Evolutionary conservation across 2,113 vertebrate species (phyloP).

Genomic region (cattle (Bos taurus)): DNA sequence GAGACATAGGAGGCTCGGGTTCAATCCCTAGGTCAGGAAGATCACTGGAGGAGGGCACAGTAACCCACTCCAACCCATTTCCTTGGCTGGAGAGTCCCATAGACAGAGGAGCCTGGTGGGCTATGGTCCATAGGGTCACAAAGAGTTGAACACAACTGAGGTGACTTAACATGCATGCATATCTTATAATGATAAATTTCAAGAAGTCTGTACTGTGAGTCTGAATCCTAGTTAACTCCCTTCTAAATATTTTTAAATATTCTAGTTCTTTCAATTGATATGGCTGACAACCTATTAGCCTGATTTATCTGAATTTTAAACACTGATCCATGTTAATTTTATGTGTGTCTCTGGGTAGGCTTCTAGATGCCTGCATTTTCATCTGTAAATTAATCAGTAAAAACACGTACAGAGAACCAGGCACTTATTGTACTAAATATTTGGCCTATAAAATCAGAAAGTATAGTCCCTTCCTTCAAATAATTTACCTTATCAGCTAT

Average conservation of each 20-base stretch:
- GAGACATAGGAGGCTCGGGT: not conserved
- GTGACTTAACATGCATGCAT: not conserved
- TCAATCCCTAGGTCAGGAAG: not conserved
- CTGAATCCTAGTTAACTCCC: not conserved
- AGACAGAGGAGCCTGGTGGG: not conserved
- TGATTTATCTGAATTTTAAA: conserved; percentile 28
- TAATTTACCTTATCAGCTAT: not conserved
- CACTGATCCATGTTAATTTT: not conserved
- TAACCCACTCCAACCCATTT: not conserved
- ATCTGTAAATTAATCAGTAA: not conserved
- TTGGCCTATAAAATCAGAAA: not conserved
- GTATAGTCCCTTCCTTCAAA: not conserved
- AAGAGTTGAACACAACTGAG: not conserved
- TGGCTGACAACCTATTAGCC: not conserved
- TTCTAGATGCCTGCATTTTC: not conserved
- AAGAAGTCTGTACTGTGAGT: not conserved
- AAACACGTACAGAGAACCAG: not conserved
- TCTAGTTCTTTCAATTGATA: not conserved
- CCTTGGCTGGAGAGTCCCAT: not conserved
- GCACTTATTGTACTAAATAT: not conserved
- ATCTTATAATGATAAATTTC: not conserved
- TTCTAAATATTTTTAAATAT: conserved; percentile 20
- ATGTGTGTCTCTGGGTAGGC: not conserved
- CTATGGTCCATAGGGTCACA: not conserved
- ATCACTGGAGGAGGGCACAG: not conserved